Conservation (phyloP, 53 echinoderm and acorn worm species). For the Arbacia lixula region DNA sequence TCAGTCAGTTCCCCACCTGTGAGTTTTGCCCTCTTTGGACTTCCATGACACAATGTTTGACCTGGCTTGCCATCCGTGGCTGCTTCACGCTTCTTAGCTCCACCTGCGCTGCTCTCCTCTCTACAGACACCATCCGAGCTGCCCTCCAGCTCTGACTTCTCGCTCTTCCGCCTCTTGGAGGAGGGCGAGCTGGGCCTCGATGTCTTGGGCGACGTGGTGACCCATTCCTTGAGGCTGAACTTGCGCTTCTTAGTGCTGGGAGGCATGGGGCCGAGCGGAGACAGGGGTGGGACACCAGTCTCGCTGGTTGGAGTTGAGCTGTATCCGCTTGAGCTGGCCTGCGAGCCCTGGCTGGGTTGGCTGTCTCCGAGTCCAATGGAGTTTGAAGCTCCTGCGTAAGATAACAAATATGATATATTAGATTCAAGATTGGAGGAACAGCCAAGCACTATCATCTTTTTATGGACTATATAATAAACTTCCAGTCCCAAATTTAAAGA, state of each 20-base stretch:
- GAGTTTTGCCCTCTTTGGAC: constrained; percentile 13
- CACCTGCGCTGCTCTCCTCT: background rate
- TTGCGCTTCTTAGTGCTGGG: constrained; percentile 44
- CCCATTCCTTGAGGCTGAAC: constrained; percentile 49
- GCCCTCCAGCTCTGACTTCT: constrained; percentile 7
- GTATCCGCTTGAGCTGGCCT: constrained; percentile 12
- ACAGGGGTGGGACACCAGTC: constrained; percentile 17
- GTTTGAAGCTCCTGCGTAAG: too few species aligned
- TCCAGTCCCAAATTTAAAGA: too few species aligned
- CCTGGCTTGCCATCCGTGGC: too few species aligned
- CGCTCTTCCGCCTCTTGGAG: constrained; percentile 23
- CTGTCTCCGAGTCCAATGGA: too few species aligned
- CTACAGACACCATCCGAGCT: background rate
- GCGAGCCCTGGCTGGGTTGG: background rate
- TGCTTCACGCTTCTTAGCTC: background rate
- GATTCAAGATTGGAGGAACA: too few species aligned
- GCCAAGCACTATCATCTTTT: too few species aligned
- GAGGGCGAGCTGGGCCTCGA: constrained; percentile 7
- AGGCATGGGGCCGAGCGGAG: constrained; percentile 29
- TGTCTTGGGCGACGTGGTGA: constrained; percentile 30
- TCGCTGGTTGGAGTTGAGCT: constrained; percentile 6
- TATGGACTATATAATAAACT: too few species aligned
- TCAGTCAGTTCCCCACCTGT: background rate
- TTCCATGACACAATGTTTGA: too few species aligned
- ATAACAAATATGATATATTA: too few species aligned